Conservation (phyloP, 2,888 invertebrate species). For the Loripinus fragilis region DNA sequence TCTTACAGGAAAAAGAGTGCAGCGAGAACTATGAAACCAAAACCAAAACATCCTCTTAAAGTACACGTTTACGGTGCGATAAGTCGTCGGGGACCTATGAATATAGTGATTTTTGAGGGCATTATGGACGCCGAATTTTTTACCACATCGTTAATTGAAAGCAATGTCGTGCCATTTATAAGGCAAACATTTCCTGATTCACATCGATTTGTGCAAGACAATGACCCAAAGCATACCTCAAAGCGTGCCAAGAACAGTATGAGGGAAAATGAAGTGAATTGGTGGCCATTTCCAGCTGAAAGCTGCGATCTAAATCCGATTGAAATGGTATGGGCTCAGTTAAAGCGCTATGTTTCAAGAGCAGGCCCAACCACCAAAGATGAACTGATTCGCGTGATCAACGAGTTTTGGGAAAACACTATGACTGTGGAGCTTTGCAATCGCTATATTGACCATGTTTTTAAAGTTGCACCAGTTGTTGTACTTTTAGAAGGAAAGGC, state of each 20-base stretch:
- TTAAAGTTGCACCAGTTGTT: conserved; percentile 38
- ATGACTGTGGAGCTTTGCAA: conserved; percentile 34
- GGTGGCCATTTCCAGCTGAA: conserved; percentile 21
- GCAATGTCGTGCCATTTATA: conserved; percentile 33
- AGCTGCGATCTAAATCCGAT: conserved; percentile 45
- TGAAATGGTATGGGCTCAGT: conserved; percentile 44
- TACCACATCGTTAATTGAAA: conserved; percentile 27
- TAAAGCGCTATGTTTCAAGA: conserved; percentile 28
- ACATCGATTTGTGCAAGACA: conserved; percentile 47
- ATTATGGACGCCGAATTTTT: conserved; percentile 42
- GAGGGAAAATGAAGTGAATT: not conserved
- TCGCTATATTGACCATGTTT: conserved; percentile 39
- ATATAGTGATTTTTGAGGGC: conserved; percentile 38
- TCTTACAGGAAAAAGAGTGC: not conserved
- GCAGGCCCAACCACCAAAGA: conserved; percentile 26
- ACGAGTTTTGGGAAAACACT: conserved; percentile 23
- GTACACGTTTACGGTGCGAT: conserved; percentile 47
- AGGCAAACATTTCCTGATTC: conserved; percentile 15
- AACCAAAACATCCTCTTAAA: conserved; percentile 46
- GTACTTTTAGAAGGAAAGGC: conserved; percentile 31
- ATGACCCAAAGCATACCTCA: conserved; percentile 24
- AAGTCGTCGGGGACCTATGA: conserved; percentile 33
- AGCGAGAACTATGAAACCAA: not conserved
- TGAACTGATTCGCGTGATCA: conserved; percentile 16
- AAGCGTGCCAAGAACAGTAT: not conserved